A percentile compares a stretch with the other conserved stretches of the same genome.
These are phyloP conservation scores for Toxotes jaculatrix DNA, from an alignment of 2,113 vertebrate genomes.

Conservation along the genomic window DNA sequence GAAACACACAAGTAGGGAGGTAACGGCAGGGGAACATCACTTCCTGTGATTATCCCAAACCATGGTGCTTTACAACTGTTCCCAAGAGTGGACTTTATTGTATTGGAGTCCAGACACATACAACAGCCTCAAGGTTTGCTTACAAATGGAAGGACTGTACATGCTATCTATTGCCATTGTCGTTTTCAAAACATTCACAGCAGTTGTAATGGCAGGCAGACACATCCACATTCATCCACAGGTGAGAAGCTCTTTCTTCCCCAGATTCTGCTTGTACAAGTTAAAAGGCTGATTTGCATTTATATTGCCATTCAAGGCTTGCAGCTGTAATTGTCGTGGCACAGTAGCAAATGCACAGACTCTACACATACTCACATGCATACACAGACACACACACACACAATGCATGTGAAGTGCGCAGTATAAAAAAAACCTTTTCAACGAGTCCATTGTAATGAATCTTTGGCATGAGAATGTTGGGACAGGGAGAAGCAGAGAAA, in stretches of 20 bases:
- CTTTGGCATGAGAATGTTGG: conserved; percentile 25
- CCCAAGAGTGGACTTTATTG: conserved; percentile 31
- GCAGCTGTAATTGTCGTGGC: conserved; percentile 71
- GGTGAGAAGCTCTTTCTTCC: conserved; percentile 63
- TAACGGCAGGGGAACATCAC: conserved; percentile 3
- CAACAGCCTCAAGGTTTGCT: conserved; percentile 40
- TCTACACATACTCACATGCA: conserved; percentile 11
- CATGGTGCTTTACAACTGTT: conserved; percentile 41
- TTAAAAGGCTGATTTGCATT: conserved; percentile 84
- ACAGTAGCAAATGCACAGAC: conserved; percentile 50
- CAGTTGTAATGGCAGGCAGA: conserved; percentile 43
- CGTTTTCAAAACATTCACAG: conserved; percentile 47
- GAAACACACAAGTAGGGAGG: conserved; percentile 14
- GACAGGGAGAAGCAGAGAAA: conserved; percentile 23
- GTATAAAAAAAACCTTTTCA: conserved; percentile 32
- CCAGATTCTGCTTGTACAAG: conserved; percentile 69
- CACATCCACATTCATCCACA: conserved; percentile 69
- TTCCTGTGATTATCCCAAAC: neutral
- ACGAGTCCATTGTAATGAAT: conserved; percentile 24
- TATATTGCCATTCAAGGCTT: conserved; percentile 78
- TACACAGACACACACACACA: neutral
- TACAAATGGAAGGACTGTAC: conserved; percentile 37
- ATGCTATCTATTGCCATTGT: conserved; percentile 39
- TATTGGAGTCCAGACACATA: conserved; percentile 36
- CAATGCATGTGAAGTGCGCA: conserved; percentile 29